A percentile compares a stretch with the other conserved stretches of the same genome.
These are phyloP conservation scores for Brachionus asplanchnoidis DNA, from an alignment of 1,140 invertebrate species.

Conservation along the genomic window DNA sequence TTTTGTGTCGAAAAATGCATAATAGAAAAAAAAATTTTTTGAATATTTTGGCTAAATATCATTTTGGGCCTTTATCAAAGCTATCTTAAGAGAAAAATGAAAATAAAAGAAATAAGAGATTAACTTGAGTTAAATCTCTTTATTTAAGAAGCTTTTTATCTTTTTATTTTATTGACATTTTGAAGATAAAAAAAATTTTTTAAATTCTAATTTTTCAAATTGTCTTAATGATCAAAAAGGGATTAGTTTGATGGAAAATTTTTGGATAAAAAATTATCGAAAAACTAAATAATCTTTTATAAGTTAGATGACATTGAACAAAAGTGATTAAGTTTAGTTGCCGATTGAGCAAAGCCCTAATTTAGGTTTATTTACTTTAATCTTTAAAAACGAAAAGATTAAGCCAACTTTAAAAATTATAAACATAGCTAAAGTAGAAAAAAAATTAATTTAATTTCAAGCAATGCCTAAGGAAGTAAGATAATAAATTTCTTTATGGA, in stretches of 20 bases:
- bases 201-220: slow-evolving; percentile 22
- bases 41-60: not conserved
- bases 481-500: no score
- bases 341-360: not conserved
- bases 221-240: not conserved
- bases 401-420: not conserved
- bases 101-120: slow-evolving; percentile 28
- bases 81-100: not conserved
- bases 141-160: not conserved
- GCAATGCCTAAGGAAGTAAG: not conserved
- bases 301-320: not conserved
- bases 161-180: slow-evolving; percentile 23
- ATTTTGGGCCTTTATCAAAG: not conserved
- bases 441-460: not conserved
- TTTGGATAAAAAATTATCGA: not conserved
- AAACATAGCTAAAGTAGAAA: not conserved
- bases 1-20: not conserved
- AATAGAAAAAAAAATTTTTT: not conserved
- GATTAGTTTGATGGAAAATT: not conserved
- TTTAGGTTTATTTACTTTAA: not conserved
- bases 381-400: not conserved
- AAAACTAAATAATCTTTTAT: not conserved
- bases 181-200: slow-evolving; percentile 28
- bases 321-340: not conserved
- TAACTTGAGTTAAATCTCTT: not conserved